Evolutionary conservation across 37 sponge, comb jelly and placozoan species (phyloP).

Genomic region (Halichondria panicea): DNA sequence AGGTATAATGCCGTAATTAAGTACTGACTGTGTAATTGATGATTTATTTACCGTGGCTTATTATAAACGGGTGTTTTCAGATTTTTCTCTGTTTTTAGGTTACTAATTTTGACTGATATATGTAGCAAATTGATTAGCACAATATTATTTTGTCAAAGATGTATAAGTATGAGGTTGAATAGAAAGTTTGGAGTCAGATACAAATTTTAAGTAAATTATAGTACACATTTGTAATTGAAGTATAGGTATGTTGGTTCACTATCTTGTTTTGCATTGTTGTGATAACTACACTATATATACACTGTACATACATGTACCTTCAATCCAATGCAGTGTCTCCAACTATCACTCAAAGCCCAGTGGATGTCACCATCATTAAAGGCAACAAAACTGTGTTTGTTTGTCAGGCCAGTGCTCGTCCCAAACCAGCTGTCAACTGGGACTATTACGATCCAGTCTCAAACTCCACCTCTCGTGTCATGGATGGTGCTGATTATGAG

Average conservation of each 20-base stretch:
- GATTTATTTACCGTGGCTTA: too few relatives aligned
- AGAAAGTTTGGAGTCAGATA: too few relatives aligned
- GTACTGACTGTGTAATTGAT: neutral
- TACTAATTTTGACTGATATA: neutral
- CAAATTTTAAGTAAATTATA: too few relatives aligned
- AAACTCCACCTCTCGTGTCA: neutral
- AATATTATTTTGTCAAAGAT: too few relatives aligned
- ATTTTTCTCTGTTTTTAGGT: neutral
- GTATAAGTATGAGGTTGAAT: too few relatives aligned
- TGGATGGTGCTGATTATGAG: neutral
- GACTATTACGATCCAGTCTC: neutral
- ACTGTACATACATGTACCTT: neutral
- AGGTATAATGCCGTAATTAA: slow-evolving; percentile 1
- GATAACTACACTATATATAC: neutral
- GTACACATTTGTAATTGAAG: neutral
- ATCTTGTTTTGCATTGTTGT: too few relatives aligned
- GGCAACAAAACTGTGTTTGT: slow-evolving; percentile 6
- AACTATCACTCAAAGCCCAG: neutral
- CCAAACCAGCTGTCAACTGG: slow-evolving; percentile 64
- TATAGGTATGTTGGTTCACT: too few relatives aligned
- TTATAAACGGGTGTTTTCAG: neutral
- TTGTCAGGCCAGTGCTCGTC: slow-evolving; percentile 46
- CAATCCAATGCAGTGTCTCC: slow-evolving; percentile 16
- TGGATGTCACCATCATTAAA: neutral
- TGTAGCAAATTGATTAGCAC: neutral